Conservation (phyloP, 2,113 vertebrate species). For the Clarias macrocephalus region DNA sequence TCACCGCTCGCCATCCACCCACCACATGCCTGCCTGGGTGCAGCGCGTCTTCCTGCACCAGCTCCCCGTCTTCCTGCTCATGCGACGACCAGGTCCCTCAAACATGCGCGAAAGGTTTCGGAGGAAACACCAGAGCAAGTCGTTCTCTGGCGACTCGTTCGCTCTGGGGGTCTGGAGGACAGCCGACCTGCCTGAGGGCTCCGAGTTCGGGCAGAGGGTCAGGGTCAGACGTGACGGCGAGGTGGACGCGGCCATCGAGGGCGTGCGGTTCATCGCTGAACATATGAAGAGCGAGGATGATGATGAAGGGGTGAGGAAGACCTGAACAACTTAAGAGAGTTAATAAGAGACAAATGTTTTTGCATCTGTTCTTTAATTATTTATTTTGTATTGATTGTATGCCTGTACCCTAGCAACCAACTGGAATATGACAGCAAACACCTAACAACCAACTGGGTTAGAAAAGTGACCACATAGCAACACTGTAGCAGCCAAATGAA, state of each 20-base stretch:
- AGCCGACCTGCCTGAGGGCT: constrained; percentile 62
- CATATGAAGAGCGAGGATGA: constrained; percentile 78
- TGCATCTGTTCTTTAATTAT: background rate
- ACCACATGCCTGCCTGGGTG: constrained; percentile 79
- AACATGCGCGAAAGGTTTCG: constrained; percentile 61
- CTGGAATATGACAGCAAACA: too few relatives aligned
- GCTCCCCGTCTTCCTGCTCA: constrained; percentile 74
- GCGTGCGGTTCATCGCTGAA: constrained; percentile 75
- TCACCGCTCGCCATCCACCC: constrained; percentile 78
- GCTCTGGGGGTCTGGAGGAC: constrained; percentile 67
- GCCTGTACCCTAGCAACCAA: background rate
- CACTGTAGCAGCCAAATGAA: background rate
- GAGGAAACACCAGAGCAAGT: constrained; percentile 55
- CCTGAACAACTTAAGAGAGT: background rate
- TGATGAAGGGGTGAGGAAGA: constrained; percentile 73
- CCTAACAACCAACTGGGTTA: too few relatives aligned
- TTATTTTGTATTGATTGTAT: background rate
- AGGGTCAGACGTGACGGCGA: constrained; percentile 63
- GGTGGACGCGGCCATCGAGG: constrained; percentile 76
- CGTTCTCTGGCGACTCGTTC: constrained; percentile 53
- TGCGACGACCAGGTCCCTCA: constrained; percentile 72
- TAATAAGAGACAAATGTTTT: background rate
- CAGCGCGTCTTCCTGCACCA: constrained; percentile 71
- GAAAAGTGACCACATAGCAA: too few relatives aligned
- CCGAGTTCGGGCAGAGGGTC: constrained; percentile 63